Conservation (phyloP, 2,888 invertebrate species). For the Heliconius aoede region DNA sequence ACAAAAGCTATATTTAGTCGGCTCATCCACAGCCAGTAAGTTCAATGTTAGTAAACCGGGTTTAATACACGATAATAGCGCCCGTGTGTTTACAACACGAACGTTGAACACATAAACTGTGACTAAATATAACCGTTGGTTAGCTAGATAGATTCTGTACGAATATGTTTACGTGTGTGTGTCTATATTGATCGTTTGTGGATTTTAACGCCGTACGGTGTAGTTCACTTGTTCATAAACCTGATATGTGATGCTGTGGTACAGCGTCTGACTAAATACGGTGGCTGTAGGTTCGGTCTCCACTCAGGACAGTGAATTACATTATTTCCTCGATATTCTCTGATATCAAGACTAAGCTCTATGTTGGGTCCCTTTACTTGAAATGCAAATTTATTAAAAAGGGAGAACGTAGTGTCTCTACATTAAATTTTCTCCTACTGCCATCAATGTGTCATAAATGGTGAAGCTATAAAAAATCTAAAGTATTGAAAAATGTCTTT, state of each 20-base stretch:
- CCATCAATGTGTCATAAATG: not conserved
- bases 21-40: not conserved
- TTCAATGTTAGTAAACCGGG: constrained; percentile 10
- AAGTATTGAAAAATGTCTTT: not conserved
- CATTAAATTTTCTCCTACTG: not conserved
- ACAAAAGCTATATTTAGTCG: not conserved
- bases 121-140: constrained; percentile 9
- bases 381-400: too few species aligned
- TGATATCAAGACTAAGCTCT: too few species aligned
- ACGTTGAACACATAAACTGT: constrained; percentile 23
- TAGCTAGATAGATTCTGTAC: not conserved
- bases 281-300: too few species aligned
- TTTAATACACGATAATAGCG: constrained; percentile 7
- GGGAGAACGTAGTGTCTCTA: not conserved
- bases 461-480: not conserved
- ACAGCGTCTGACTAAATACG: too few species aligned
- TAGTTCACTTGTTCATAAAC: not conserved
- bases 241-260: not conserved
- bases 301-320: too few species aligned
- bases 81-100: constrained; percentile 20
- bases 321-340: too few species aligned
- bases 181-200: not conserved
- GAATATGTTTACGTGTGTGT: constrained; percentile 23
- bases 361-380: too few species aligned
- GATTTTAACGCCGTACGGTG: not conserved